Base-by-base conservation (phyloP, 2,113 vertebrate genomes). In the Datnioides undecimradiatus region DNA sequence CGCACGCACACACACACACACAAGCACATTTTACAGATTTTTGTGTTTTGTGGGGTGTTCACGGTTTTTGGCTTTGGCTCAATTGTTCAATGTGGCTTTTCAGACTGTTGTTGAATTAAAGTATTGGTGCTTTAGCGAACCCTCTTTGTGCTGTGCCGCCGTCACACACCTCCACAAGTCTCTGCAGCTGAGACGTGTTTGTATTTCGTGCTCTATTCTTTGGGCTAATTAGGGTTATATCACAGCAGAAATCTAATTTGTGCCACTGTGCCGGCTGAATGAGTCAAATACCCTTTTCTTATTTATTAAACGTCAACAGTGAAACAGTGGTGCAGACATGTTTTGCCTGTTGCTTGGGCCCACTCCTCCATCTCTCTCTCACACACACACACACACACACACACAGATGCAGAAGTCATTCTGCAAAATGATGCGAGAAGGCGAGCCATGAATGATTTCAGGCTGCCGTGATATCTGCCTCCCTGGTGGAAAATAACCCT, bases 401-500 rank as follows among this genome's bases (percentile, higher is more conserved):
- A 52, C 23, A 58, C 23, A 14, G 34, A 34, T 36, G 52, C 59
- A n/a, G 25, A 36, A 70, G 34, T 33, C 31, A 48, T 71, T 38
- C 41, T 19, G 19, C 5, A 5, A 29, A 63, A 38, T 40, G 3
- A 19, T 25, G 54, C 16, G 33, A 59, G 58, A 58, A 45, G 7
- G n/a, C 13, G 41, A 29, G 29, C 9, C 41, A 7, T 69, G 31
- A 60, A 43, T 63, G 45, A n/a, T 43, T 62, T 58, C 8, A 63
- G 12, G 64, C 25, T 6, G 27, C 8, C 13, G 3, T 19, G 65
- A 76, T 68, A 76, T 83, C 73, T 72, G 31, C 43, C 27, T 59
- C 43, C 21, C 25, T 36, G 48, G 59, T 88, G 45, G 76, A 82
- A 84, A 83, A 86, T 80, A 86, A 80, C 73, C 75, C 48, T 70